Conservation (phyloP, 2,797 vertebrate species). For the Thamnophis elegans region DNA sequence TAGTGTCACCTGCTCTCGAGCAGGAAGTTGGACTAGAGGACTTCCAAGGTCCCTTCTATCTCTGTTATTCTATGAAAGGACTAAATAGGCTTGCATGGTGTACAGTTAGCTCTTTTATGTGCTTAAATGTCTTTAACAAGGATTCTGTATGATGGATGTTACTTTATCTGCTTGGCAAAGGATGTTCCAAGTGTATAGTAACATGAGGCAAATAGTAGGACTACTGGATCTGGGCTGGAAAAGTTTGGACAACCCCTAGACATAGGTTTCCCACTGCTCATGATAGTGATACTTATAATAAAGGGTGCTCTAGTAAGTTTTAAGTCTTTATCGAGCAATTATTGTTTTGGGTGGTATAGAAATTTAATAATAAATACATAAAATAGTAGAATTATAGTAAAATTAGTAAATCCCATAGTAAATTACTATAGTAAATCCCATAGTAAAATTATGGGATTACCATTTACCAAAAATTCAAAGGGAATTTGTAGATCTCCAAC, state of each 20-base stretch:
- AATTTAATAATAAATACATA: not conserved
- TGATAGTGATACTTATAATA: not conserved
- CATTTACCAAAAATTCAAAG: not conserved
- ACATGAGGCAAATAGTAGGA: not conserved
- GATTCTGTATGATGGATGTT: not conserved
- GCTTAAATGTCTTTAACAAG: not conserved
- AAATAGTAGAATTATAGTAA: too few relatives aligned
- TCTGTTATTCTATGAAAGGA: not conserved
- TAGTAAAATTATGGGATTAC: not conserved
- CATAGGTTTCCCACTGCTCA: not conserved
- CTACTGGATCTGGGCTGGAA: not conserved
- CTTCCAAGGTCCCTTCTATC: not conserved
- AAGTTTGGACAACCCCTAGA: not conserved
- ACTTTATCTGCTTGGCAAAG: not conserved
- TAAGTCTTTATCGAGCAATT: not conserved
- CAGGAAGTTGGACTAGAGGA: not conserved
- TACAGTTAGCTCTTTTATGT: not conserved
- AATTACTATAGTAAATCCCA: too few relatives aligned
- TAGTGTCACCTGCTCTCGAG: too few relatives aligned
- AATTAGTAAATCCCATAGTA: too few relatives aligned
- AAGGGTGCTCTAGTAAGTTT: not conserved
- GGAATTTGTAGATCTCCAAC: not conserved
- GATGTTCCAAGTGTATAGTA: not conserved
- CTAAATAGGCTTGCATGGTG: not conserved
- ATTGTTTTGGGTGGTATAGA: not conserved